phyloP scores from a whole-genome alignment of 2,888 invertebrate species.

The Caenorhabditis uteleia region DNA sequence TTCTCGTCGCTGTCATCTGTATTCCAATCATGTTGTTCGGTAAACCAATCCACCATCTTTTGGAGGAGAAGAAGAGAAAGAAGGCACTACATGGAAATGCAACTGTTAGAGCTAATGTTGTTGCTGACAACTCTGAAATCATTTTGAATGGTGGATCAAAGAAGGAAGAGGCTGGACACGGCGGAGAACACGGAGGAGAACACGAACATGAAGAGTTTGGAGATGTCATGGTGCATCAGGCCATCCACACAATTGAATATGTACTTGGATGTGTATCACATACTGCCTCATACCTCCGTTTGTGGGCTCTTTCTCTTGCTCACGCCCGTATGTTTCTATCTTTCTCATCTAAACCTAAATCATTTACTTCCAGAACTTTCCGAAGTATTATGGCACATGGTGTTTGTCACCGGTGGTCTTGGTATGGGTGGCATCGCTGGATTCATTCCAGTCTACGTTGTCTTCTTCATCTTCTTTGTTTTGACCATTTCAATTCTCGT shows the following conservation, averaged over 20 bases:
- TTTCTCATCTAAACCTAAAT: not conserved
- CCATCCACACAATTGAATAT: slow-evolving; percentile 78
- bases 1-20: slow-evolving; percentile 69
- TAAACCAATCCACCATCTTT: slow-evolving; percentile 64
- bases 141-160: slow-evolving; percentile 60
- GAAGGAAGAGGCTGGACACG: slow-evolving; percentile 28
- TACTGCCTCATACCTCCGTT: slow-evolving; percentile 78
- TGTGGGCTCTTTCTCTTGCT: slow-evolving; percentile 68
- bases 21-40: slow-evolving; percentile 69
- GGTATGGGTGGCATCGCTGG: slow-evolving; percentile 34
- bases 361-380: slow-evolving; percentile 63
- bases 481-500: slow-evolving; percentile 93
- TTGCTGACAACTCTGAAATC: slow-evolving; percentile 66
- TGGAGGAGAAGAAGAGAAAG: slow-evolving; percentile 65
- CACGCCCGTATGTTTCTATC: slow-evolving; percentile 58
- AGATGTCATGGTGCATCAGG: slow-evolving; percentile 88
- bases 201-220: slow-evolving; percentile 73
- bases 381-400: slow-evolving; percentile 68
- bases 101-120: slow-evolving; percentile 65
- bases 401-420: slow-evolving; percentile 55
- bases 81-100: slow-evolving; percentile 58
- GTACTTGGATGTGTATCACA: slow-evolving; percentile 97
- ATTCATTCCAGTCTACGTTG: slow-evolving; percentile 47
- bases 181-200: slow-evolving; percentile 22
- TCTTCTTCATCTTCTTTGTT: slow-evolving; percentile 88